Evolutionary conservation across 2,797 vertebrate genomes (phyloP), one percentile per base, ranked within the genome.

Genomic region (Holocentrus rufus): DNA sequence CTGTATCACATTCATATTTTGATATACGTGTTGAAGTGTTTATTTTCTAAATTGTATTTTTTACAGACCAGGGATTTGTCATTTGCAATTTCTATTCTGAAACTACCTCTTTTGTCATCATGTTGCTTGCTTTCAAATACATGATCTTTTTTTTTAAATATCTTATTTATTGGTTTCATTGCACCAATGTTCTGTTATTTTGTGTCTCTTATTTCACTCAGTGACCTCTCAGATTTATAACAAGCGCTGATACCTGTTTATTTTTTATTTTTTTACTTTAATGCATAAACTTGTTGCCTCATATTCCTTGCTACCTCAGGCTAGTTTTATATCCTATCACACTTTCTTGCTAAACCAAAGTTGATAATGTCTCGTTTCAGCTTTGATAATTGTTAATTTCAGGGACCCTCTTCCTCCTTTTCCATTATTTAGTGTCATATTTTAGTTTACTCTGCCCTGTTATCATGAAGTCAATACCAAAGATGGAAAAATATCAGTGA

Each of bases 61-160:
- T 94, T 89, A 92, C 95, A 95, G 92, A 90, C 93, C 89, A 93
- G 93, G 91, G 79, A 90, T 85, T 84, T 86, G 93, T 93, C 93
- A 92, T 95, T 93, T 95, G 93, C 90, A 84, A 94, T 95, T 95
- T 95, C 91, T 91, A 87, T 93, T 93, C 93, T 93, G 92, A 97
- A 96, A 97, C 97, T 98, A 98, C 97, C 97, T 98, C 96, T 94
- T 92, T 93, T 93, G 93, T 94, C 93, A 93, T 95, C 94, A 91
- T 94, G 91, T 94, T 93, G 84, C 80, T 86, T 88, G 77, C 80
- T 85, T 92, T 93, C 93, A 92, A 91, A 89, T 91, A 92, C 89
- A 88, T 92, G 86, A 91, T 89, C 87, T 92, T 72, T 85, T 8
- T 75, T 57, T 77, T 69, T 78, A 52, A 44, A 23, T 50, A 93